Base-by-base conservation (phyloP, 2,113 vertebrate genomes). In the Phaethornis superciliosus region DNA sequence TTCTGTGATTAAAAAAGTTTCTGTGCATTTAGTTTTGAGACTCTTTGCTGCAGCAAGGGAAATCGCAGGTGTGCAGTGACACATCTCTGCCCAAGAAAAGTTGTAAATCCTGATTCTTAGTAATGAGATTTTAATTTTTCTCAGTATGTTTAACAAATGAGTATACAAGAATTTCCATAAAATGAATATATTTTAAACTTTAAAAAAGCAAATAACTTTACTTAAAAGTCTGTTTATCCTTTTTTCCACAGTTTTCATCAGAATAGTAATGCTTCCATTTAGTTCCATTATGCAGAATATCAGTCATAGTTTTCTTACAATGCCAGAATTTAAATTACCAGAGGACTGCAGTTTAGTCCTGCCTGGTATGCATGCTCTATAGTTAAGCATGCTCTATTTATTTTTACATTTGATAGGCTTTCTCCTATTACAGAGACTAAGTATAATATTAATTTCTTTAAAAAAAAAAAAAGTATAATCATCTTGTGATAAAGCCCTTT, bases 401-500 rank as follows among this genome's bases (percentile, higher is more conserved):
- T 65, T 44, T 94, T 78, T 51, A 80, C 44, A 92, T 93, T 95
- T 95, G 90, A 90, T 79, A 81, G 79, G 35, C 35, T 84, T 44
- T 30, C 44, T 81, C 91, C 35, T 88, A 3, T 92, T 94, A 63
- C 14, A 37, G 37, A 81, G n/a, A 70, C 40, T 64, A 81, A 88
- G 46, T 91, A 85, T 91, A 85, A 89, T 78, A 24, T 72, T 90
- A 89, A 90, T 77, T 91, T 94, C n/a, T 40, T 40, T 77, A 62
- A 69, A 21, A 18, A 47, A 42, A 24, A 58, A 60, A 35, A 13
- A 46, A 5, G 28, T 51, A n/a, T 77, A 33, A 51, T 92, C 21
- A 51, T 92, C 21, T 93, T 78, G 47, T 35, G 87, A 87, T 74
- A 70, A 83, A 74, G 88, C 24, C 26, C 54, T 12, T 67, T 59